Evolutionary conservation across 2,797 vertebrate species (phyloP).

Genomic region (Austrolebias charrua): DNA sequence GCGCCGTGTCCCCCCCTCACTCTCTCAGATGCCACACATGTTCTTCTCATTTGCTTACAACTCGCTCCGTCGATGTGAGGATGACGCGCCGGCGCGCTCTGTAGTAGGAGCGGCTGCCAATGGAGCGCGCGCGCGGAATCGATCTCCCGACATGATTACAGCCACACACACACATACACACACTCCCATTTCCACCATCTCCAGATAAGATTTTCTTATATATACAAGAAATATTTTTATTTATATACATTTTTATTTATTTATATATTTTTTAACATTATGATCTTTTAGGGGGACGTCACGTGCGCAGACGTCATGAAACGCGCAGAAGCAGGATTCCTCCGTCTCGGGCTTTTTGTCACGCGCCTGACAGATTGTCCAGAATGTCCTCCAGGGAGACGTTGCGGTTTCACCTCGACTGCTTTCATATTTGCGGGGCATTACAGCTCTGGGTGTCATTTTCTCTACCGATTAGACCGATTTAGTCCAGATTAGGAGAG

Average conservation of each 20-base stretch:
- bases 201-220: neutral
- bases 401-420: constrained; percentile 62
- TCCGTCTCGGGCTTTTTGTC: constrained; percentile 11
- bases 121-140: constrained; percentile 76
- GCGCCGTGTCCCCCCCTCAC: constrained; percentile 45
- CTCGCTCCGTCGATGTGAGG: constrained; percentile 76
- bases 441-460: constrained; percentile 60
- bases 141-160: constrained; percentile 72
- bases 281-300: constrained; percentile 13
- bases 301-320: constrained; percentile 27
- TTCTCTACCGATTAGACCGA: constrained; percentile 71
- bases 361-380: constrained; percentile 42
- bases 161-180: constrained; percentile 37
- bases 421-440: constrained; percentile 51
- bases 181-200: neutral
- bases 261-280: no score
- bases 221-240: constrained; percentile 14
- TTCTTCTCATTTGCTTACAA: constrained; percentile 81
- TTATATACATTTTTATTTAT: constrained; percentile 24
- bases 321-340: constrained; percentile 27
- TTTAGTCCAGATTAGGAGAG: constrained; percentile 75
- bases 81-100: constrained; percentile 79
- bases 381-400: constrained; percentile 56
- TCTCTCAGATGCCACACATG: constrained; percentile 77
- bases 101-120: constrained; percentile 78